Percentiles rank a stretch among this genome's conserved stretches.
These are phyloP conservation scores for Metallyticus violacea DNA, from an alignment of 2,888 invertebrate genomes.

Conservation along the genomic window DNA sequence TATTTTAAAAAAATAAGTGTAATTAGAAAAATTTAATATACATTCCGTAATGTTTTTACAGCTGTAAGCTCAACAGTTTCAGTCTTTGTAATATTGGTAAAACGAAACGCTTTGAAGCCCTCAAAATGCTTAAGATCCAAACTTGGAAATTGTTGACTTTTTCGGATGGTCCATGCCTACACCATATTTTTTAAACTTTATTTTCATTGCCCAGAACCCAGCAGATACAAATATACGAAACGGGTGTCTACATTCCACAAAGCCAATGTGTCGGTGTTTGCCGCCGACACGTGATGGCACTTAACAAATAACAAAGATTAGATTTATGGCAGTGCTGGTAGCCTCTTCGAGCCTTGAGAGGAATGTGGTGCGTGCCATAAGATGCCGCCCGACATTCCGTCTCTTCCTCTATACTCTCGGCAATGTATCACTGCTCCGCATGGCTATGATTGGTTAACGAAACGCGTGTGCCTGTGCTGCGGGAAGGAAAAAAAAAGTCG, in stretches of 20 bases:
- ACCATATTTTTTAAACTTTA: too few species aligned
- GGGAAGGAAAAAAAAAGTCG: too few species aligned
- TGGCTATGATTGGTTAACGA: background rate
- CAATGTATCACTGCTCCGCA: background rate
- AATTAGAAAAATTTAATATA: too few species aligned
- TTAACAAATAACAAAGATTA: background rate
- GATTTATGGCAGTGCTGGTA: background rate
- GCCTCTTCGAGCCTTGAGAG: background rate
- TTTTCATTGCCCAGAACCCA: background rate
- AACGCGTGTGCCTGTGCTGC: too few species aligned
- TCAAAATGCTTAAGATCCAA: too few species aligned
- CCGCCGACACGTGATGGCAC: background rate
- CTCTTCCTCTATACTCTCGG: background rate
- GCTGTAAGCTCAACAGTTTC: too few species aligned
- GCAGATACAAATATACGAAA: background rate
- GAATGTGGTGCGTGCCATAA: background rate
- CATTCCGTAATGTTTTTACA: too few species aligned
- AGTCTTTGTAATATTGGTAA: too few species aligned
- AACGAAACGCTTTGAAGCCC: too few species aligned
- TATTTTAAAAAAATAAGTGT: too few species aligned
- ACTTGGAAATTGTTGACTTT: too few species aligned
- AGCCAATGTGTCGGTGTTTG: background rate
- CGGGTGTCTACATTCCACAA: background rate
- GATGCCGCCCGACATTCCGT: background rate
- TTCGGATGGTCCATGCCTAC: background rate